Evolutionary conservation across 2,888 invertebrate species (phyloP).

Genomic region (Ischnura elegans): DNA sequence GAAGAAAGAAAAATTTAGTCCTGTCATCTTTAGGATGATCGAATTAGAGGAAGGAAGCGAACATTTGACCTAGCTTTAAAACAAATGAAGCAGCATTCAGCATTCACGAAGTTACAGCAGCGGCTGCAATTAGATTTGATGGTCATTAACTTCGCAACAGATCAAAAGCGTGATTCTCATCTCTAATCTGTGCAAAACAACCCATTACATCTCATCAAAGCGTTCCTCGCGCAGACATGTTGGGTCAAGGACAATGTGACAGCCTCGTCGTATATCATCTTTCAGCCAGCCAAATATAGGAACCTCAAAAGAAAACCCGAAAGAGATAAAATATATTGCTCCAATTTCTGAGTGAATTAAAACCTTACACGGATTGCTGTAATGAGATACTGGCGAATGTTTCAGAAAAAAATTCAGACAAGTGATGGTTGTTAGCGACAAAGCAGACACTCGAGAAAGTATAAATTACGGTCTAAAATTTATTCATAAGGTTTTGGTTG

Average conservation of each 20-base stretch:
- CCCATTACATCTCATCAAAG: neutral
- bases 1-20: too few relatives aligned
- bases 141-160: neutral
- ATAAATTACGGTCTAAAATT: too few relatives aligned
- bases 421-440: too few relatives aligned
- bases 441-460: too few relatives aligned
- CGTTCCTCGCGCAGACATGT: neutral
- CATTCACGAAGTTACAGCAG: neutral
- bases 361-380: too few relatives aligned
- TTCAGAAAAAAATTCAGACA: too few relatives aligned
- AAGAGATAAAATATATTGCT: neutral
- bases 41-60: neutral
- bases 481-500: too few relatives aligned
- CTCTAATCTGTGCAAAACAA: constrained; percentile 7
- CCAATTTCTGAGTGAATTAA: too few relatives aligned
- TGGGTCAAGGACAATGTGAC: neutral
- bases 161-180: constrained; percentile 8
- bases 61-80: neutral
- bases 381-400: too few relatives aligned
- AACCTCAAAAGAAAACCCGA: neutral
- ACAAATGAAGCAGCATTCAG: neutral
- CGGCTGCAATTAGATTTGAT: neutral
- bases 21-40: too few relatives aligned
- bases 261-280: neutral
- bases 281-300: neutral